Evolutionary conservation across 2,113 vertebrate genomes (phyloP).

Genomic region (Numenius arquata): DNA sequence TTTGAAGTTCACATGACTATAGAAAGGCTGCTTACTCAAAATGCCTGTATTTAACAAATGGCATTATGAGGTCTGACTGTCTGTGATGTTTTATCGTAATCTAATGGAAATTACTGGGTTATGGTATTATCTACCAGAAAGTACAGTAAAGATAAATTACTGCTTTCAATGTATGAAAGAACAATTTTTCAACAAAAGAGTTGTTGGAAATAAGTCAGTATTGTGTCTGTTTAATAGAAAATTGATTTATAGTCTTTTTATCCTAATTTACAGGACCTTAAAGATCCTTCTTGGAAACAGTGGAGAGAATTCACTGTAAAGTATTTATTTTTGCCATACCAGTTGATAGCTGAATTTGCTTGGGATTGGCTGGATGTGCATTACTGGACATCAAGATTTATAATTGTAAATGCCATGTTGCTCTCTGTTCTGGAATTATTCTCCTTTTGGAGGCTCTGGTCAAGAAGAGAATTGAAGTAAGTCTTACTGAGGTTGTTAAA

Average conservation of each 20-base stretch:
- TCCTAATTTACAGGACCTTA: conserved; percentile 61
- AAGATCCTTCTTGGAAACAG: conserved; percentile 85
- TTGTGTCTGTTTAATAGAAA: background rate
- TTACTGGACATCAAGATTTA: conserved; percentile 93
- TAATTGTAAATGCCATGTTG: conserved; percentile 90
- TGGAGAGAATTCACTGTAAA: conserved; percentile 91
- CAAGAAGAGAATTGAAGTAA: conserved; percentile 83
- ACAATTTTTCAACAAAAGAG: background rate
- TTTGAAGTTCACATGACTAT: background rate
- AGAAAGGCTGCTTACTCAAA: background rate
- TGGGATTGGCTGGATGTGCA: conserved; percentile 93
- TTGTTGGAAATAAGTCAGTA: background rate
- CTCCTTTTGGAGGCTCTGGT: conserved; percentile 88
- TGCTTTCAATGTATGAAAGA: background rate
- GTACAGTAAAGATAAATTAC: background rate
- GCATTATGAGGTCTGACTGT: background rate
- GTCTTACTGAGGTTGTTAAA: background rate
- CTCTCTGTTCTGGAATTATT: conserved; percentile 87
- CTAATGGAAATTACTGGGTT: background rate
- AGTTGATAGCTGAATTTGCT: conserved; percentile 93
- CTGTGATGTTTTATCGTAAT: background rate
- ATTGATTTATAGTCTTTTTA: background rate
- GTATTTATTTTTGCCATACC: conserved; percentile 88
- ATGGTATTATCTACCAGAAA: background rate
- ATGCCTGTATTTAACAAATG: background rate